phyloP scores from a whole-genome alignment of 1,140 invertebrate genomes.

The Periplaneta americana region DNA sequence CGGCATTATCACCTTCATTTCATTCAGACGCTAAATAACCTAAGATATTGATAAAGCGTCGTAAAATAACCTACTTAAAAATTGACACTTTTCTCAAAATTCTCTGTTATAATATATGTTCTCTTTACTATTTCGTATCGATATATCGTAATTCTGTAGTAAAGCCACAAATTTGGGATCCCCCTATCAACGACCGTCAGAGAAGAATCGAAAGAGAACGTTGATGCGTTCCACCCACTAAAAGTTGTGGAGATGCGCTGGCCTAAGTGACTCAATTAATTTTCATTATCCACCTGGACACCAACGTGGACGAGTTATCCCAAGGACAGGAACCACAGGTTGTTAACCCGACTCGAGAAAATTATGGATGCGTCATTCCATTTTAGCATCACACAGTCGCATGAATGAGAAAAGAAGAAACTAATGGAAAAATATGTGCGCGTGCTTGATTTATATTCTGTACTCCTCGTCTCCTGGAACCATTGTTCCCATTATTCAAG shows the following conservation, averaged over 20 bases:
- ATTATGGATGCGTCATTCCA: background rate
- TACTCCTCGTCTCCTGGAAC: background rate
- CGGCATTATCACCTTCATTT: too few relatives aligned
- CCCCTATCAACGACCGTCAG: too few relatives aligned
- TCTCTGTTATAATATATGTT: too few relatives aligned
- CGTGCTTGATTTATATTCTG: background rate
- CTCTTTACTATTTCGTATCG: too few relatives aligned
- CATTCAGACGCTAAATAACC: too few relatives aligned
- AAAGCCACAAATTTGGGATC: too few relatives aligned
- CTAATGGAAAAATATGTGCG: background rate
- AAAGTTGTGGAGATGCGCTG: background rate
- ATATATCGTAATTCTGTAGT: too few relatives aligned
- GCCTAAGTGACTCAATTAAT: background rate
- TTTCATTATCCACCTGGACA: background rate
- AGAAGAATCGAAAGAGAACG: too few relatives aligned
- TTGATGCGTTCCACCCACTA: background rate
- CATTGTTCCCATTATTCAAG: background rate
- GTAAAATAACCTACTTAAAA: too few relatives aligned
- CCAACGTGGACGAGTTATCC: background rate
- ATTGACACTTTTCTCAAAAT: too few relatives aligned
- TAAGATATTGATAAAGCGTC: too few relatives aligned
- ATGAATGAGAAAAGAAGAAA: background rate
- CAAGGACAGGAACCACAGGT: background rate
- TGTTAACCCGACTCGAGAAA: background rate
- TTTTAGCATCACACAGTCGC: background rate